Evolutionary conservation across 2,888 invertebrate genomes (phyloP).

Genomic region (Orthonychiurus folsomi): DNA sequence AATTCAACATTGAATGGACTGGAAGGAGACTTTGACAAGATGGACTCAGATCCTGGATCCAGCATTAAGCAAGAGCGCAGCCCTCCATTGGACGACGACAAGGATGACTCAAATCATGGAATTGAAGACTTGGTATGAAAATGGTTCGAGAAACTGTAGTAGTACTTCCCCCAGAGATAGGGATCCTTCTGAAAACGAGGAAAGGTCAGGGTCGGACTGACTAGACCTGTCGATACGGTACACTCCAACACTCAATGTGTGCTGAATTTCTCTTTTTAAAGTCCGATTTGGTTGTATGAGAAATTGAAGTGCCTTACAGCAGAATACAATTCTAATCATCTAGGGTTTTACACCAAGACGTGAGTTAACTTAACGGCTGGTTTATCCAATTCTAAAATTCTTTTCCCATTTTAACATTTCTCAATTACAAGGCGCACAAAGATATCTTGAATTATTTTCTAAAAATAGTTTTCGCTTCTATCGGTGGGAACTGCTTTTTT

Average conservation of each 20-base stretch:
- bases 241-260: conserved; percentile 26
- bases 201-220: conserved; percentile 24
- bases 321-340: too few relatives aligned
- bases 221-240: conserved; percentile 18
- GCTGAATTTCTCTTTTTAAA: conserved; percentile 17
- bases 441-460: too few relatives aligned
- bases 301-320: neutral
- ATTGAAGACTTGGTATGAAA: conserved; percentile 24
- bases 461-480: too few relatives aligned
- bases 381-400: too few relatives aligned
- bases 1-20: conserved; percentile 17
- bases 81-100: conserved; percentile 31
- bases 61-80: conserved; percentile 29
- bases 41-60: conserved; percentile 36
- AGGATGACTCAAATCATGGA: conserved; percentile 34
- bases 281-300: too few relatives aligned
- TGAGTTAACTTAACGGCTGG: too few relatives aligned
- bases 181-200: conserved; percentile 22
- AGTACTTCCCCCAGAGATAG: conserved; percentile 26
- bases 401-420: too few relatives aligned
- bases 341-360: too few relatives aligned
- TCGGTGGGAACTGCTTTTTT: too few relatives aligned
- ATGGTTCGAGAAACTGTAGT: conserved; percentile 25
- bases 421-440: too few relatives aligned
- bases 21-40: conserved; percentile 36